phyloP scores from a whole-genome alignment of 2,888 invertebrate genomes.

The Torymus auratus region DNA sequence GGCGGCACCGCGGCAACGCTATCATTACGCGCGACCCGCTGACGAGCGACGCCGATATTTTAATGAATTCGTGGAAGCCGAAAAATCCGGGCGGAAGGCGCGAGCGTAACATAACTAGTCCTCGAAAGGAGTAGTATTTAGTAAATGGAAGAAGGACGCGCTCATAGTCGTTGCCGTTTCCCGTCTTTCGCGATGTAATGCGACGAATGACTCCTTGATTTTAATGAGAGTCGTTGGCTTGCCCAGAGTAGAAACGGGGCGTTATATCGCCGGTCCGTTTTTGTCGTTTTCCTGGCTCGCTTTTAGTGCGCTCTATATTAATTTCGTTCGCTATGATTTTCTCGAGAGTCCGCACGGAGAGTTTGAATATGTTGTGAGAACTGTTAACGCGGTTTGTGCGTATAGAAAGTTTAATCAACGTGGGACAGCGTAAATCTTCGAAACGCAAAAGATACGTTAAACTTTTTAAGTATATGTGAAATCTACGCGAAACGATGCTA shows the following conservation, averaged over 20 bases:
- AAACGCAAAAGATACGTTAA: no score
- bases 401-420: no score
- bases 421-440: no score
- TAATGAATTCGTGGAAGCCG: constrained; percentile 71
- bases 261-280: no score
- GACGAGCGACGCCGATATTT: constrained; percentile 70
- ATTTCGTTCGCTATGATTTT: no score
- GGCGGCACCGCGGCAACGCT: constrained; percentile 66
- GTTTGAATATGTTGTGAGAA: no score
- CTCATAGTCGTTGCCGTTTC: constrained; percentile 25
- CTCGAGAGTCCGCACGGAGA: no score
- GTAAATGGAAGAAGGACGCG: constrained; percentile 5
- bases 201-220: constrained; percentile 12
- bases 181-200: constrained; percentile 25
- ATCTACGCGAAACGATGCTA: no score
- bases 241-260: constrained; percentile 8
- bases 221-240: constrained; percentile 36
- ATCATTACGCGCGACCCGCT: constrained; percentile 68
- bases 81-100: constrained; percentile 53
- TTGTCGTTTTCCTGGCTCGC: no score
- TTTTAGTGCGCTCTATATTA: no score
- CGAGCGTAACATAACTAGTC: not conserved
- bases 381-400: no score
- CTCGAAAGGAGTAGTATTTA: constrained; percentile 23
- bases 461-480: no score